Evolutionary conservation across 1,140 invertebrate species (phyloP).

Genomic region (Drosophila pruinosa): DNA sequence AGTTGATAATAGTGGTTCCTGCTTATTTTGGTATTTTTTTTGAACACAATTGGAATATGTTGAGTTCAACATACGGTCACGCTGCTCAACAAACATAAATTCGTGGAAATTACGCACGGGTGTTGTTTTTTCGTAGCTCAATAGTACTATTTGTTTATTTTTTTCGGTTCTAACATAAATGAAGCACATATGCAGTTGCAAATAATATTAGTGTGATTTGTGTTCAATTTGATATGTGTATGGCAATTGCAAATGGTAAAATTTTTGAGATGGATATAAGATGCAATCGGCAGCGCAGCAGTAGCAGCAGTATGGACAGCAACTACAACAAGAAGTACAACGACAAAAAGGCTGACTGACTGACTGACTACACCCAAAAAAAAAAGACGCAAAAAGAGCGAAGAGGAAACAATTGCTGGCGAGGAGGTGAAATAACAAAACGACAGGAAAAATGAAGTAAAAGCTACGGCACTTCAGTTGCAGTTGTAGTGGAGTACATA

Average conservation of each 20-base stretch:
- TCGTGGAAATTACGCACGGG: slow-evolving; percentile 40
- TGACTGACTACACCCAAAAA: slow-evolving; percentile 46
- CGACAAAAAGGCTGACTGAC: slow-evolving; percentile 27
- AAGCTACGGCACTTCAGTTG: slow-evolving; percentile 52
- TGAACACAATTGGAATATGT: no score
- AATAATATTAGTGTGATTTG: slow-evolving; percentile 31
- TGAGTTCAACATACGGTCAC: not conserved
- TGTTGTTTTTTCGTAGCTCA: slow-evolving; percentile 39
- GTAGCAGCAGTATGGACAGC: slow-evolving; percentile 11
- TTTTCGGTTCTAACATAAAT: slow-evolving; percentile 42
- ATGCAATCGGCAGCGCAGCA: slow-evolving; percentile 33
- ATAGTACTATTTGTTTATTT: slow-evolving; percentile 48
- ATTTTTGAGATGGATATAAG: slow-evolving; percentile 36
- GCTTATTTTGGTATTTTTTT: no score
- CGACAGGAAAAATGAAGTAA: slow-evolving; percentile 49
- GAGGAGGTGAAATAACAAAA: slow-evolving; percentile 37
- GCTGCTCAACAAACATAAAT: slow-evolving; percentile 33
- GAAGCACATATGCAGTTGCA: slow-evolving; percentile 19
- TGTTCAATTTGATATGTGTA: slow-evolving; percentile 1
- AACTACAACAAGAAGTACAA: not conserved
- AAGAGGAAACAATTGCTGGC: slow-evolving; percentile 25
- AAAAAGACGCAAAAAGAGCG: not conserved
- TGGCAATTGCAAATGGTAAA: slow-evolving; percentile 18
- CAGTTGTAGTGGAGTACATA: slow-evolving; percentile 47
- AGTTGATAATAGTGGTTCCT: no score